phyloP scores from a whole-genome alignment of 37 sponge, comb jelly and placozoan genomes.

The Hexactinellida sp. region DNA sequence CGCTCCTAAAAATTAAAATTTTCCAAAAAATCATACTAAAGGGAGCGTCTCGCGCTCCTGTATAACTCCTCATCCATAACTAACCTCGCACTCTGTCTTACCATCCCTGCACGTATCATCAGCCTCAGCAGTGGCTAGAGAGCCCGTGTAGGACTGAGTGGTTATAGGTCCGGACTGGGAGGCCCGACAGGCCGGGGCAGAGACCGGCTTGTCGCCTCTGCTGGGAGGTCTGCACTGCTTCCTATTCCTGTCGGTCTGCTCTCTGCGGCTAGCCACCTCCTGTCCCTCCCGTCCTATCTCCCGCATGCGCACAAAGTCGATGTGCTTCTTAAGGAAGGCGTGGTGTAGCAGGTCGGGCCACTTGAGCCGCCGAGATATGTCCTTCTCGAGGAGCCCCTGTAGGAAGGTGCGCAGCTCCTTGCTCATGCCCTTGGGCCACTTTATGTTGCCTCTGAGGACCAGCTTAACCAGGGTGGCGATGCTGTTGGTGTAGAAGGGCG shows the following conservation, averaged over 20 bases:
- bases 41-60: no score
- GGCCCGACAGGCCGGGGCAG: background rate
- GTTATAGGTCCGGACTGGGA: background rate
- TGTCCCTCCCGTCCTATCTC: background rate
- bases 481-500: slow-evolving; percentile 81
- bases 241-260: background rate
- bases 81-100: no score
- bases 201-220: background rate
- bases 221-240: background rate
- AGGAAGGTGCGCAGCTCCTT: slow-evolving; percentile 39
- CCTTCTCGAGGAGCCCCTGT: slow-evolving; percentile 60
- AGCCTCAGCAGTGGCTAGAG: no score
- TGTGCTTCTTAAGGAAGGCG: slow-evolving; percentile 36
- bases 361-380: slow-evolving; percentile 53
- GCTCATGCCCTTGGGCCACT: slow-evolving; percentile 66
- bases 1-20: no score
- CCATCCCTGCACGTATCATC: no score
- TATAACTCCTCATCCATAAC: no score
- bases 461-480: slow-evolving; percentile 68
- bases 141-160: background rate
- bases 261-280: background rate
- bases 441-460: slow-evolving; percentile 45
- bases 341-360: slow-evolving; percentile 90
- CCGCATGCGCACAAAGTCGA: background rate
- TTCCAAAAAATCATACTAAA: no score